Conservation (phyloP, 2,113 vertebrate species). For the Scomber colias region DNA sequence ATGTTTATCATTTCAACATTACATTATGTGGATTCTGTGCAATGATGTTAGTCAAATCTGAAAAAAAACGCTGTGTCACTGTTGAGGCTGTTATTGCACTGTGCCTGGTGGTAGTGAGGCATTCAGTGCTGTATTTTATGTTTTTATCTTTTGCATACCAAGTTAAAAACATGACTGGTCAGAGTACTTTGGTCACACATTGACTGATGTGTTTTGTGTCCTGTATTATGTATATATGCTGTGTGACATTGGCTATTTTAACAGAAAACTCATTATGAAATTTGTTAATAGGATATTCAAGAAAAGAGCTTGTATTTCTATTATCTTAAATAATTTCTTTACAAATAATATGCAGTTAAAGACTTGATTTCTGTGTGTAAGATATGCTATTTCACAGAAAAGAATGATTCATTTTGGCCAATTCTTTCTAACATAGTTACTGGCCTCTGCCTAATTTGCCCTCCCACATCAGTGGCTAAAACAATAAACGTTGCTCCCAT, state of each 20-base stretch:
- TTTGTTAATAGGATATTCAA: not conserved
- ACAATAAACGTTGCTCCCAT: not conserved
- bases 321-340: not conserved
- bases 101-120: slow-evolving; percentile 1
- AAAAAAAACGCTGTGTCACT: slow-evolving; percentile 23
- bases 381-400: not conserved
- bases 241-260: not conserved
- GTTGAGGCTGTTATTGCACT: not conserved
- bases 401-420: slow-evolving; percentile 1
- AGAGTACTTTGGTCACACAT: not conserved
- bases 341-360: not conserved
- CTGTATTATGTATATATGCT: not conserved
- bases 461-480: not conserved
- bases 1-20: not conserved
- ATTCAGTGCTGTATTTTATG: not conserved
- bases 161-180: not conserved
- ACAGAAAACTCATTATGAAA: not conserved
- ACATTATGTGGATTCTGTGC: not conserved
- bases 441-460: not conserved
- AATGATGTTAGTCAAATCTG: not conserved
- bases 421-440: not conserved
- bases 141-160: not conserved
- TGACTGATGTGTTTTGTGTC: not conserved
- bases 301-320: not conserved
- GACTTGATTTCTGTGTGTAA: not conserved